A percentile compares a stretch with the other conserved stretches of the same genome.
These are phyloP conservation scores for Lamproptera curius DNA, from an alignment of 2,888 invertebrate genomes.

Conservation along the genomic window DNA sequence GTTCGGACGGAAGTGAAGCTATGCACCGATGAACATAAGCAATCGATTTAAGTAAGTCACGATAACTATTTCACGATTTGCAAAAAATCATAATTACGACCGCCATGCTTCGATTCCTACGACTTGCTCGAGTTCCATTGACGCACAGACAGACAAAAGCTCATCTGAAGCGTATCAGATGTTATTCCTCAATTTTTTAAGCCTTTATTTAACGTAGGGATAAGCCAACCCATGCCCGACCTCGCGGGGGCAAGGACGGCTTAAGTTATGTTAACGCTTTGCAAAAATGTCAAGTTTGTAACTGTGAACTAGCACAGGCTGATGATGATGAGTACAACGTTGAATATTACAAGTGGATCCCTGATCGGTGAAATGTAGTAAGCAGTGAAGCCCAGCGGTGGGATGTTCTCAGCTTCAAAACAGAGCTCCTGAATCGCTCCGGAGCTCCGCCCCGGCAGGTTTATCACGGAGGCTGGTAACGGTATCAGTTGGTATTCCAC, in stretches of 20 bases:
- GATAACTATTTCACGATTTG: background rate
- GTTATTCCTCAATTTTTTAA: too few relatives aligned
- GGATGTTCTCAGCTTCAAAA: conserved; percentile 77
- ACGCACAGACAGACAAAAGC: background rate
- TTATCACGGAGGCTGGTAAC: conserved; percentile 68
- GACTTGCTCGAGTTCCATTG: background rate
- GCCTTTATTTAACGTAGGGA: too few relatives aligned
- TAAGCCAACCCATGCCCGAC: conserved; percentile 10
- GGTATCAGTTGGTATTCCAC: conserved; percentile 74
- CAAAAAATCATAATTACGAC: background rate
- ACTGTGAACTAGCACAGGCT: too few relatives aligned
- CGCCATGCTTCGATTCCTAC: background rate
- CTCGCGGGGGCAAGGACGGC: background rate
- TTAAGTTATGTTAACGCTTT: too few relatives aligned
- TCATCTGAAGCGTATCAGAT: background rate
- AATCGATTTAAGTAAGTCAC: background rate
- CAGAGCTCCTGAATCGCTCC: conserved; percentile 77
- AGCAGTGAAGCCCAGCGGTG: conserved; percentile 71
- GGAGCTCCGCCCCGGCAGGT: conserved; percentile 81
- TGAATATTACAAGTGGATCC: conserved; percentile 57
- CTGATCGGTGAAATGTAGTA: conserved; percentile 54
- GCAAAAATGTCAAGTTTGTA: too few relatives aligned
- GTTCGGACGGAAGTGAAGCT: background rate
- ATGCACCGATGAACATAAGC: background rate
- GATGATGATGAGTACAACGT: too few relatives aligned